Evolutionary conservation across 2,797 vertebrate species (phyloP).

Genomic region (Etheostoma nigrum): DNA sequence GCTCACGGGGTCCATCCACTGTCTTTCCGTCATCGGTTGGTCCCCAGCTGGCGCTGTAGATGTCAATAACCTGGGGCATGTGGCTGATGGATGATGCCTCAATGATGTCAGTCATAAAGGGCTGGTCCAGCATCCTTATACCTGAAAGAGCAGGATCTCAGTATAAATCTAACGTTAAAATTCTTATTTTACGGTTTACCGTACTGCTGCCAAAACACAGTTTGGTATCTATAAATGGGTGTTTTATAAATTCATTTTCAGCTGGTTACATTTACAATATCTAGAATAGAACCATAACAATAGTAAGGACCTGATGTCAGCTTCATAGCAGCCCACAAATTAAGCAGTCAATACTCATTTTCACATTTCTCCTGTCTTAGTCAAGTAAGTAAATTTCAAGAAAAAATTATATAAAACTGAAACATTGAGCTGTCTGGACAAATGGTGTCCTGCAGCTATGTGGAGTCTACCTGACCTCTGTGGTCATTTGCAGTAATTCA

Average conservation of each 20-base stretch:
- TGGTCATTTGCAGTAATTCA: slow-evolving; percentile 24
- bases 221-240: background rate
- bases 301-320: slow-evolving; percentile 2
- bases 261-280: background rate
- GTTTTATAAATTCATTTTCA: background rate
- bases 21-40: slow-evolving; percentile 98
- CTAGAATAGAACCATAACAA: background rate
- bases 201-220: background rate
- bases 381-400: slow-evolving; percentile 16
- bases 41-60: slow-evolving; percentile 99
- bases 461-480: slow-evolving; percentile 22
- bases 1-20: slow-evolving; percentile 96
- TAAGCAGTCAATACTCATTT: slow-evolving; percentile 31
- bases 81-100: slow-evolving; percentile 99
- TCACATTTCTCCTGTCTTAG: slow-evolving; percentile 25
- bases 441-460: slow-evolving; percentile 19
- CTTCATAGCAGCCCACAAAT: slow-evolving; percentile 26
- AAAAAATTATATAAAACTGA: slow-evolving; percentile 45
- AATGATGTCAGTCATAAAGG: slow-evolving; percentile 99
- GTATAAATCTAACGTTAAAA: background rate
- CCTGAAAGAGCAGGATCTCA: slow-evolving; percentile 79
- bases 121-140: slow-evolving; percentile 98
- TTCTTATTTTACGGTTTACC: no score
- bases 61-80: slow-evolving; percentile 98
- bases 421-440: slow-evolving; percentile 35